phyloP scores from a whole-genome alignment of 2,888 invertebrate species.

The Pseudococcus jackbeardsleyi region DNA sequence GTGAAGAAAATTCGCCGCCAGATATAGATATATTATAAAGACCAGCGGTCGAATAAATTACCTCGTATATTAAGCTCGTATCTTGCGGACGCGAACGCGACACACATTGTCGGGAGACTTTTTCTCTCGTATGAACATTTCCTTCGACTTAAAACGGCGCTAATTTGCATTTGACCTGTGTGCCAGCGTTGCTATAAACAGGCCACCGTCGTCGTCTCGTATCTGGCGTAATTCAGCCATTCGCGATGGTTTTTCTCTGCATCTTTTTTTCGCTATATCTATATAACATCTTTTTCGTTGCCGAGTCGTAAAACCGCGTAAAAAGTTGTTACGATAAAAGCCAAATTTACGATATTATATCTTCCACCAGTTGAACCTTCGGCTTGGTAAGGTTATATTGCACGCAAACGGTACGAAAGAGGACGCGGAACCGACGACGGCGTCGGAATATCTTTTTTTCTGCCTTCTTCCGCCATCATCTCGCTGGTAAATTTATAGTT shows the following conservation, averaged over 20 bases:
- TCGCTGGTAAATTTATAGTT: not conserved
- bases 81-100: not conserved
- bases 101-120: slow-evolving; percentile 10
- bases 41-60: not conserved
- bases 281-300: not conserved
- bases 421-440: not conserved
- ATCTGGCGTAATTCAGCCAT: not conserved
- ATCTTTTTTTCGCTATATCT: not conserved
- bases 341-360: slow-evolving; percentile 44
- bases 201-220: not conserved
- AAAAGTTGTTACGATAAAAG: slow-evolving; percentile 47
- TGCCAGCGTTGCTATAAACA: not conserved
- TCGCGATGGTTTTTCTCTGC: not conserved
- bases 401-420: not conserved
- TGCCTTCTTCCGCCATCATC: not conserved
- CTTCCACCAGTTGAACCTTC: slow-evolving; percentile 30
- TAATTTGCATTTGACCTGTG: slow-evolving; percentile 18
- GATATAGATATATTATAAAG: not conserved
- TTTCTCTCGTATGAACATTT: not conserved
- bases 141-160: not conserved
- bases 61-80: not conserved
- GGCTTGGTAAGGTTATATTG: not conserved
- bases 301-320: slow-evolving; percentile 28
- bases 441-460: not conserved
- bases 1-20: not conserved